Base-by-base conservation (phyloP, 2,797 vertebrate genomes). In the Rousettus madagascariensis region DNA sequence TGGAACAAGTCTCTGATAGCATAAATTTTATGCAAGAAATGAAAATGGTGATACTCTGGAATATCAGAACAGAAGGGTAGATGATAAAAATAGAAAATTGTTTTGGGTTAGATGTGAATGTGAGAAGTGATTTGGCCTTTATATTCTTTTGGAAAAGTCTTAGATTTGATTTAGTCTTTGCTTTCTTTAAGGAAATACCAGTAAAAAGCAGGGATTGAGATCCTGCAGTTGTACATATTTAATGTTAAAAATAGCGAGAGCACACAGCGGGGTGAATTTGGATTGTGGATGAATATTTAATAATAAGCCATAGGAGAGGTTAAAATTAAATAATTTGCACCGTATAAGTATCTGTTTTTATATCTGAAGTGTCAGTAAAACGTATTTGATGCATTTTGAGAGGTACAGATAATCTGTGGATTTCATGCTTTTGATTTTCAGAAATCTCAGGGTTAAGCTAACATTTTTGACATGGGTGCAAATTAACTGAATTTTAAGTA, bases 391-490 rank as follows among this genome's bases (percentile, higher is more conserved):
- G 61, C 51, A n/a, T 96, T 90, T 80, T 77, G 59, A 95, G 91
- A 95, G 53, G 38, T 49, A 24, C 61, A 79, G 88, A 88, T 71
- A 66, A 71, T 92, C 36, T 86, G 22, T 77, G 41, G 59, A 65
- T 86, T 94, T 96, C 65, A 88, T 69, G n/a, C 36, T 86, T 91
- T 72, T 13, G 24, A 79, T 82, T 83, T 91, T 83, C 46, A 80
- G 83, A 91, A 96, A 74, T 94, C 79, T 94, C 61, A 66, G 65
- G 66, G 61, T 77, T 96, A 87, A 85, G 80, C 87, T 86, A 85
- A 79, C 77, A 43, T 91, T 96, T 95, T 92, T 89, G 86, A 95
- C 84, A 59, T n/a, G 46, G 92, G 95, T 91, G 26, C 89, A 93
- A 51, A 88, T 94, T 63, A 87, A 82, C 66, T 95, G 79, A 82